Conservation (phyloP, 2,888 invertebrate genomes). For the Acrobasis suavella region DNA sequence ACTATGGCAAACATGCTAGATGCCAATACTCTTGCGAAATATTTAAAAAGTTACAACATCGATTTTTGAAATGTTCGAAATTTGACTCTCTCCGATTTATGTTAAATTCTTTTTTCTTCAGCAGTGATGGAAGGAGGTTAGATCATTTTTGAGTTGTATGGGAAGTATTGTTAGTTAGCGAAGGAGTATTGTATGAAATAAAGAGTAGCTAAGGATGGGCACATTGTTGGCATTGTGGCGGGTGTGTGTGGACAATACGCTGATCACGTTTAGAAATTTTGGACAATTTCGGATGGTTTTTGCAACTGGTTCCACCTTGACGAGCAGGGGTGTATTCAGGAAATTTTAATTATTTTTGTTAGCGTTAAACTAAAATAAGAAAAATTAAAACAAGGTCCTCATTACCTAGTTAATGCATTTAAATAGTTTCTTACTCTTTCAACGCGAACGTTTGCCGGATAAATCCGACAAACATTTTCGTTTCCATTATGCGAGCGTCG, state of each 20-base stretch:
- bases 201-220: constrained; percentile 79
- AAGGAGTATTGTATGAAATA: constrained; percentile 75
- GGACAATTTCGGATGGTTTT: constrained; percentile 77
- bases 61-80: constrained; percentile 21
- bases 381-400: no score
- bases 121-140: constrained; percentile 27
- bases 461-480: no score
- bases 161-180: constrained; percentile 65
- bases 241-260: constrained; percentile 75
- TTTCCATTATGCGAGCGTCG: no score
- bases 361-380: background rate
- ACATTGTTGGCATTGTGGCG: constrained; percentile 75
- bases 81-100: constrained; percentile 3
- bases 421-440: no score
- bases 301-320: constrained; percentile 82
- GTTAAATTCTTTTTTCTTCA: constrained; percentile 32
- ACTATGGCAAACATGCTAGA: constrained; percentile 79
- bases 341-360: background rate
- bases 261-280: constrained; percentile 77
- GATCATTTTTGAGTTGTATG: constrained; percentile 30
- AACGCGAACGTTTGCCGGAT: no score
- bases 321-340: constrained; percentile 51
- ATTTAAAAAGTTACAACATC: constrained; percentile 38
- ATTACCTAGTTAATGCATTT: no score
- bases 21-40: constrained; percentile 48